Base-by-base conservation (phyloP, 2,888 invertebrate genomes). In the Gasteruption jaculator region DNA sequence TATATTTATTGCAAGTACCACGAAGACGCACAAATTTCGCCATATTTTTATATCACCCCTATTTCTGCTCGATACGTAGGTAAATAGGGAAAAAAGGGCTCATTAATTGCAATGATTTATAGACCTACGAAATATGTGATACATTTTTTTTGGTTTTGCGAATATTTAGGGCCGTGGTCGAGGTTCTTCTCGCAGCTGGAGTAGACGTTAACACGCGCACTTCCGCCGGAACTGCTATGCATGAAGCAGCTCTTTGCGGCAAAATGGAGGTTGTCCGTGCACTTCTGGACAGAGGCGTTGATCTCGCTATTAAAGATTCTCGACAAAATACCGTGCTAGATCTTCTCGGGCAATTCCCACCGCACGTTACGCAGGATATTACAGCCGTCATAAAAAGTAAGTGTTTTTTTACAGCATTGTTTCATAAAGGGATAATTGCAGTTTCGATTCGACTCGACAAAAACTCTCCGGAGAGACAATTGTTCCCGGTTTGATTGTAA, bases 201-300 rank as follows among this genome's bases (percentile, higher is more conserved):
- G 85, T 93, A 58, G 85, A 89, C 67, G 89, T 93, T 4, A 93
- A 95, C 72, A 79, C 87, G 21, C 76, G 86, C 55, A 91, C 93
- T 10, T 82, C 85, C 45, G 82, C 84, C 21, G 95, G 95, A 1
- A 91, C 91, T 5, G 90, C 94, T 0, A 77, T 96, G 47, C 95
- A 95, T 74, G 93, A 94, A 68, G 94, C 95, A 0, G 92, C 92
- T 0, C 78, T 91, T 16, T 92, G 86, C 68, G 93, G 93, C 12
- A 92, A 93, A 71, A 83, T 87, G 53, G 86, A 89, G 43, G 91
- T 93, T 12, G 92, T 91, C 15, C 78, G 85, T 38, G 80, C 87
- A 0, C 76, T 94, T 22, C 74, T 95, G 11, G 84, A 86, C 48
- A 79, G 83, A 54, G 91, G 91, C 1, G 88, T 89, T 14, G 88